Evolutionary conservation across 1,140 invertebrate species (phyloP).

Genomic region (Centruroides vittatus): DNA sequence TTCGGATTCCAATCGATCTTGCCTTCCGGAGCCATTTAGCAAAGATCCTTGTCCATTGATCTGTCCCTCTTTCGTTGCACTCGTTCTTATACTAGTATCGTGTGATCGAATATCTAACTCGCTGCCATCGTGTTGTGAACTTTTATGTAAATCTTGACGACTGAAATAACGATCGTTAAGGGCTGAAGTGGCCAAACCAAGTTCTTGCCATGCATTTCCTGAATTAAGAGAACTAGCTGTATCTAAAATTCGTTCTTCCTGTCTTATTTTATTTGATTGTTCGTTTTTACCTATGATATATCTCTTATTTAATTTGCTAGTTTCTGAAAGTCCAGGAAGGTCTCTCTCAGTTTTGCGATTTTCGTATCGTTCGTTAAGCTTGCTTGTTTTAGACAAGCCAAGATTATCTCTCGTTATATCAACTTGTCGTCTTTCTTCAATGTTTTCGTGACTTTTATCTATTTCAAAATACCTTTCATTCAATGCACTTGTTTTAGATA

Average conservation of each 20-base stretch:
- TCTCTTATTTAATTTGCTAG: slow-evolving; percentile 14
- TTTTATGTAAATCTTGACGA: slow-evolving; percentile 16
- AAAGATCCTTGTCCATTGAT: slow-evolving; percentile 16
- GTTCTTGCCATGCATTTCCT: slow-evolving; percentile 15
- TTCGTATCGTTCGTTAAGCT: slow-evolving; percentile 62
- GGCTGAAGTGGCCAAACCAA: slow-evolving; percentile 20
- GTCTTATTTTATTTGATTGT: too few relatives aligned
- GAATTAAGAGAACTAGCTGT: background rate
- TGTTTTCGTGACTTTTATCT: slow-evolving; percentile 29
- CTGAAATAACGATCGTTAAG: slow-evolving; percentile 24
- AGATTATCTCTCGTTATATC: background rate
- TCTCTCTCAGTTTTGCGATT: background rate
- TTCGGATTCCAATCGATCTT: too few relatives aligned
- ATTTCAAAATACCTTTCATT: slow-evolving; percentile 75
- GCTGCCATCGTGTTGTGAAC: slow-evolving; percentile 12
- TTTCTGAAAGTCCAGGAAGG: slow-evolving; percentile 14
- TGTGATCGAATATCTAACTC: slow-evolving; percentile 3
- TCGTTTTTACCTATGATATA: background rate
- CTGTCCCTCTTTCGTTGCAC: slow-evolving; percentile 1
- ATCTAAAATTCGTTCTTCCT: too few relatives aligned
- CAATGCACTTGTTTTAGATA: slow-evolving; percentile 67
- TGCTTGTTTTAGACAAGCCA: slow-evolving; percentile 56
- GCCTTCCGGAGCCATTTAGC: slow-evolving; percentile 4
- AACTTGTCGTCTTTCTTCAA: too few relatives aligned
- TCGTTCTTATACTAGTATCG: background rate